These are phyloP conservation scores for Nomada flava DNA, from an alignment of 2,888 invertebrate species.

Conservation along the genomic window DNA sequence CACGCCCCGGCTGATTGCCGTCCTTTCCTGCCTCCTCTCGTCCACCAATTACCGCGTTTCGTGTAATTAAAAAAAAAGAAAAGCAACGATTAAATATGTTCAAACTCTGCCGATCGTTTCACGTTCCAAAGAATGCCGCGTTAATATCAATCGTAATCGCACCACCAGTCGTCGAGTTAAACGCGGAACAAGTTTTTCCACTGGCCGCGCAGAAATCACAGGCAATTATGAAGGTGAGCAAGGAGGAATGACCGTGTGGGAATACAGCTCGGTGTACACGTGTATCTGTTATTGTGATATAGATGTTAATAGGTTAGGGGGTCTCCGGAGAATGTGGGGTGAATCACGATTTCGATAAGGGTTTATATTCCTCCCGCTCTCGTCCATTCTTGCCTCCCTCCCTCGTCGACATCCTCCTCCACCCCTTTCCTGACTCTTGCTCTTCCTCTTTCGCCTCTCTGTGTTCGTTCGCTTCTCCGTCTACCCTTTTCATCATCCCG, in stretches of 20 bases:
- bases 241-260: conserved; percentile 61
- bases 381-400: conserved; percentile 58
- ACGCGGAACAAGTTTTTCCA: conserved; percentile 36
- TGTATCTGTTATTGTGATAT: conserved; percentile 81
- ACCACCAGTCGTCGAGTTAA: conserved; percentile 4
- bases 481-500: conserved; percentile 29
- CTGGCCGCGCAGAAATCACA: conserved; percentile 30
- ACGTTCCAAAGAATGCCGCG: background rate
- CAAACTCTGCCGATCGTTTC: background rate
- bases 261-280: conserved; percentile 70
- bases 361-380: conserved; percentile 75
- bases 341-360: conserved; percentile 82
- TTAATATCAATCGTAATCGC: background rate
- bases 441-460: conserved; percentile 28
- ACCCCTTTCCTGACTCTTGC: conserved; percentile 45
- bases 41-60: background rate
- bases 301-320: conserved; percentile 83
- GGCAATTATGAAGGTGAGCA: conserved; percentile 61
- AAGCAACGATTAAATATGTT: background rate
- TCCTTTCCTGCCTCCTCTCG: background rate
- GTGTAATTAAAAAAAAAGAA: too few species aligned
- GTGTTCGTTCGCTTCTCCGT: conserved; percentile 20
- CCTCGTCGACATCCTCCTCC: conserved; percentile 40
- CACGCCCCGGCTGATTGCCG: conserved; percentile 11
- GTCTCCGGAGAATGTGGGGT: conserved; percentile 81